Percentiles rank a stretch among this genome's conserved stretches.
Evolutionary conservation across 2,888 invertebrate species (phyloP).

Genomic region (Furcula furcula): DNA sequence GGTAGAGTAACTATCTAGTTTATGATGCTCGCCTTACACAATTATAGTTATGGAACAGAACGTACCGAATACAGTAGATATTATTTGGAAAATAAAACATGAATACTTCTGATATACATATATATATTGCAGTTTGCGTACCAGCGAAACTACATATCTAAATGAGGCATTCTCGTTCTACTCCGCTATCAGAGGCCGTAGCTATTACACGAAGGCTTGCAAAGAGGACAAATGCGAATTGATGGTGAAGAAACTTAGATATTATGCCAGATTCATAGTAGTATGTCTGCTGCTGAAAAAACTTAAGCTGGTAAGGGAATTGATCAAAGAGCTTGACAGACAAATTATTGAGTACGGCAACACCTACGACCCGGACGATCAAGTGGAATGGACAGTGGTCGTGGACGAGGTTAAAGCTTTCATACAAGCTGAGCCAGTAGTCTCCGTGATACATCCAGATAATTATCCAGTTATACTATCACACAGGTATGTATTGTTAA

Average conservation of each 20-base stretch:
- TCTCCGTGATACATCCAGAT: slow-evolving; percentile 94
- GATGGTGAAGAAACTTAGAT: slow-evolving; percentile 97
- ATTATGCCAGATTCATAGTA: slow-evolving; percentile 98
- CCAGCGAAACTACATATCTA: slow-evolving; percentile 97
- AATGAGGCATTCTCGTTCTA: slow-evolving; percentile 98
- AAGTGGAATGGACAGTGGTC: slow-evolving; percentile 97
- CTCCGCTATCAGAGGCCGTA: slow-evolving; percentile 95
- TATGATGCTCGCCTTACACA: too few relatives aligned
- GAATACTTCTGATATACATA: too few relatives aligned
- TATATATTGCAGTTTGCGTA: slow-evolving; percentile 90
- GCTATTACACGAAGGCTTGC: slow-evolving; percentile 95
- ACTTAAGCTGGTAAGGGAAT: slow-evolving; percentile 95
- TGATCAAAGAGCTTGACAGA: slow-evolving; percentile 94
- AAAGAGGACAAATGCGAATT: slow-evolving; percentile 97
- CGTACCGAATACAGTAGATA: too few relatives aligned
- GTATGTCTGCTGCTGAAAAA: slow-evolving; percentile 96
- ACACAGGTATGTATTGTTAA: slow-evolving; percentile 84
- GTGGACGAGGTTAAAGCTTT: slow-evolving; percentile 97
- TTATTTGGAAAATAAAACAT: too few relatives aligned
- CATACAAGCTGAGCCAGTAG: slow-evolving; percentile 94
- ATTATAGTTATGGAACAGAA: too few relatives aligned
- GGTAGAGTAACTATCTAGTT: too few relatives aligned
- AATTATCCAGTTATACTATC: slow-evolving; percentile 92
- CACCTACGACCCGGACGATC: slow-evolving; percentile 98
- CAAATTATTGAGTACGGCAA: slow-evolving; percentile 97